Conservation (phyloP, 1,140 invertebrate species). For the Choristoneura fumiferana region DNA sequence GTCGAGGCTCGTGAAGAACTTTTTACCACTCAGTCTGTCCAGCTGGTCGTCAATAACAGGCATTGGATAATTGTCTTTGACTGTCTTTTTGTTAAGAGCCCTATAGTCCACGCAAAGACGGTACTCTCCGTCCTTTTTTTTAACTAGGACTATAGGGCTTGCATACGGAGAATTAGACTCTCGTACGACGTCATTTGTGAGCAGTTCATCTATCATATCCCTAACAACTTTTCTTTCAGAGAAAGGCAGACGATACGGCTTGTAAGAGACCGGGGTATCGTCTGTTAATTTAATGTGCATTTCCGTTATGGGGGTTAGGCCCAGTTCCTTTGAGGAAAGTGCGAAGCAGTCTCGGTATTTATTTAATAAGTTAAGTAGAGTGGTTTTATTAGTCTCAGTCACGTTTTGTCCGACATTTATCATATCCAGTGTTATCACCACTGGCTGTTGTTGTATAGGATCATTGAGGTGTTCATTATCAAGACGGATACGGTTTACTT, state of each 20-base stretch:
- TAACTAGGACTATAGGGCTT: background rate
- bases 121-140: conserved; percentile 13
- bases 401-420: background rate
- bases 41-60: too few relatives aligned
- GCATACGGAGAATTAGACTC: background rate
- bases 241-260: too few relatives aligned
- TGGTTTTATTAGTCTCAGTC: background rate
- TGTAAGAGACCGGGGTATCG: background rate
- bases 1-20: conserved; percentile 20
- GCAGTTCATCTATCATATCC: too few relatives aligned
- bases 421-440: conserved; percentile 13
- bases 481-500: too few relatives aligned
- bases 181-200: too few relatives aligned
- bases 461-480: background rate
- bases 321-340: background rate
- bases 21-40: too few relatives aligned
- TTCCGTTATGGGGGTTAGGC: background rate
- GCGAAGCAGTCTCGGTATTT: background rate
- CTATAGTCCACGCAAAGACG: conserved; percentile 20
- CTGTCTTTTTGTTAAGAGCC: conserved; percentile 20
- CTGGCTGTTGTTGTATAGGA: too few relatives aligned
- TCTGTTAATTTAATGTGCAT: background rate
- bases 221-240: too few relatives aligned
- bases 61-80: conserved; percentile 18
- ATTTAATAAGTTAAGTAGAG: background rate